Conservation (phyloP, 2,113 vertebrate species). For the Passerina amoena region DNA sequence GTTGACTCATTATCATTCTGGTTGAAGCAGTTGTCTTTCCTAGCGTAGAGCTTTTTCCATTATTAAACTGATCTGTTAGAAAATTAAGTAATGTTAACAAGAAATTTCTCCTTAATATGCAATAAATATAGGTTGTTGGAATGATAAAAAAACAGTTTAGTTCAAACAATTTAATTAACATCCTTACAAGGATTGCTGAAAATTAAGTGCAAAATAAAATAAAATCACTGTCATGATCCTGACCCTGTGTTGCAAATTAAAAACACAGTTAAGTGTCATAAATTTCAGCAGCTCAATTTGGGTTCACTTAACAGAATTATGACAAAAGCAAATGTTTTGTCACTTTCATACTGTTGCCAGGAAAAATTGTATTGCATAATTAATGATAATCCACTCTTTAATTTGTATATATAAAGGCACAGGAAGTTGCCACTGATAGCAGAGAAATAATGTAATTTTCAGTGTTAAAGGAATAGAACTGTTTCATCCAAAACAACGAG, state of each 20-base stretch:
- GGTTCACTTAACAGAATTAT: constrained; percentile 75
- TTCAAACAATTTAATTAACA: constrained; percentile 78
- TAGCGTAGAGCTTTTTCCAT: background rate
- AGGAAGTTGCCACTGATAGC: constrained; percentile 64
- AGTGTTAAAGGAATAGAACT: constrained; percentile 45
- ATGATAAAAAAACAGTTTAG: constrained; percentile 73
- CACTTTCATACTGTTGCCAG: constrained; percentile 73
- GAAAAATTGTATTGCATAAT: constrained; percentile 77
- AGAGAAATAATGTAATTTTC: constrained; percentile 64
- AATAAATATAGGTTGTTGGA: constrained; percentile 63
- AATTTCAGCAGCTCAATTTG: constrained; percentile 71
- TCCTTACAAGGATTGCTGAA: constrained; percentile 63
- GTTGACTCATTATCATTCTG: background rate
- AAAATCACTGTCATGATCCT: constrained; percentile 70
- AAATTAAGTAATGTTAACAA: constrained; percentile 68
- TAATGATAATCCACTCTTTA: constrained; percentile 76
- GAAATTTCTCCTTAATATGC: constrained; percentile 66
- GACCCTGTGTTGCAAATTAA: constrained; percentile 74
- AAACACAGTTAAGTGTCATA: constrained; percentile 71
- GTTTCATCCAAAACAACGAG: constrained; percentile 65
- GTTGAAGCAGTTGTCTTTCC: constrained; percentile 18
- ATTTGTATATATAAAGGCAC: constrained; percentile 67
- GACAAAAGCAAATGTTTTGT: constrained; percentile 82
- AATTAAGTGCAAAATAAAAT: constrained; percentile 74
- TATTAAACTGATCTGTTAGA: constrained; percentile 37